A percentile compares a stretch with the other conserved stretches of the same genome.
Evolutionary conservation across 1,140 invertebrate genomes (phyloP).

Genomic region (Planococcus citri): DNA sequence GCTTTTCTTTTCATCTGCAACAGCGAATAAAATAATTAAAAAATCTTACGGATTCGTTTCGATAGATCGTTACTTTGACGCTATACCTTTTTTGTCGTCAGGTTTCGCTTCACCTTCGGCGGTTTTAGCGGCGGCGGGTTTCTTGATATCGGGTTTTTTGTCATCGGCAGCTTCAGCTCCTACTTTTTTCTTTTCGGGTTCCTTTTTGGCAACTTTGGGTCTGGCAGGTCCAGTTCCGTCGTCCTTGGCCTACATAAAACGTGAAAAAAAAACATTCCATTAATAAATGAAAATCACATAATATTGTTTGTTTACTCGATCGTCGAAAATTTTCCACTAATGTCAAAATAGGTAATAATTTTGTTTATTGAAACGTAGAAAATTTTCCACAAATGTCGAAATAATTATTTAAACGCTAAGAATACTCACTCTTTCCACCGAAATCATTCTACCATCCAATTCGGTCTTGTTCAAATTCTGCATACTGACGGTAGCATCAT

Average conservation of each 20-base stretch:
- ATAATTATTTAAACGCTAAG: too few relatives aligned
- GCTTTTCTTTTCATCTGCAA: conserved; percentile 22
- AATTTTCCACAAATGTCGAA: too few relatives aligned
- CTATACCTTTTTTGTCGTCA: conserved; percentile 22
- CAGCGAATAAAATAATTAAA: conserved; percentile 4
- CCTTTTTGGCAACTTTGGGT: conserved; percentile 25
- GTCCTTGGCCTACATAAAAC: conserved; percentile 29
- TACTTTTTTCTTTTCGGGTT: conserved; percentile 26
- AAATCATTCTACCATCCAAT: conserved; percentile 83
- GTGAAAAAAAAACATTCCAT: conserved; percentile 4
- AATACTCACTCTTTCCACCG: conserved; percentile 61
- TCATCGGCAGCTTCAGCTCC: background rate
- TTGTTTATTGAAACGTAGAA: too few relatives aligned
- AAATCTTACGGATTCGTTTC: background rate
- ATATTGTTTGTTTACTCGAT: too few relatives aligned
- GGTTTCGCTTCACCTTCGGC: background rate
- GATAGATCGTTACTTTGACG: background rate
- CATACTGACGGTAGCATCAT: conserved; percentile 81
- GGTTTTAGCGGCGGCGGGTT: background rate
- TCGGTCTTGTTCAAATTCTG: conserved; percentile 78
- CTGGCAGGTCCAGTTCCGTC: conserved; percentile 28
- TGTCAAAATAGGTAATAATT: background rate
- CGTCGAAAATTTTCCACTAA: background rate
- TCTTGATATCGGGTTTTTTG: background rate
- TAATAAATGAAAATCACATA: too few relatives aligned